phyloP scores from a whole-genome alignment of 2,888 invertebrate species.

The Meteorus colon region DNA sequence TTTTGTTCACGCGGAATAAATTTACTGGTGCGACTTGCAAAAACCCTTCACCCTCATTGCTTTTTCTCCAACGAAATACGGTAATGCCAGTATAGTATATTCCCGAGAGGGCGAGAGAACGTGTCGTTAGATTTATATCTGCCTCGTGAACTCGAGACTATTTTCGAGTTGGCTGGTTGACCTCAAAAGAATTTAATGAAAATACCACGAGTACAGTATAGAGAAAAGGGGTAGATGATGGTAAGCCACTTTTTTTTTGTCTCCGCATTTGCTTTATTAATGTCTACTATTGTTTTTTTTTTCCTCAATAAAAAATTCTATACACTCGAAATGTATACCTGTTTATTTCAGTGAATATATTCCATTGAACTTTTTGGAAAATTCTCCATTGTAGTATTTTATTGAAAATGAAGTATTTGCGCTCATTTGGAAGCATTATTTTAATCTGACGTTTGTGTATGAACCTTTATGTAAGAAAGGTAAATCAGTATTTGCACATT shows the following conservation, averaged over 20 bases:
- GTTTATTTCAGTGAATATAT: too few species aligned
- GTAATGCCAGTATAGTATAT: slow-evolving; percentile 29
- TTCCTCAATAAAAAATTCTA: too few species aligned
- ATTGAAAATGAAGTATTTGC: too few species aligned
- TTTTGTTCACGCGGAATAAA: slow-evolving; percentile 54
- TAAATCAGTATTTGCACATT: too few species aligned
- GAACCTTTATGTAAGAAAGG: too few species aligned
- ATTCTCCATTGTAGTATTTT: too few species aligned
- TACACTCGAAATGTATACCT: too few species aligned
- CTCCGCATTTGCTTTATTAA: slow-evolving; percentile 30
- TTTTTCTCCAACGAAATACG: slow-evolving; percentile 46
- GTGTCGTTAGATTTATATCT: slow-evolving; percentile 66
- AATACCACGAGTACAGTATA: slow-evolving; percentile 57
- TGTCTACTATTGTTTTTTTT: not conserved
- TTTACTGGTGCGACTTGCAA: slow-evolving; percentile 45
- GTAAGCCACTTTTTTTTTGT: slow-evolving; percentile 42
- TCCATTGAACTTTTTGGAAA: too few species aligned
- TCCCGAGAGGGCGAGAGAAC: slow-evolving; percentile 49
- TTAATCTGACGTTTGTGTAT: too few species aligned
- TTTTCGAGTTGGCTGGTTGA: slow-evolving; percentile 56
- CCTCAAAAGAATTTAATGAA: slow-evolving; percentile 69
- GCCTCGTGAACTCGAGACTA: slow-evolving; percentile 61
- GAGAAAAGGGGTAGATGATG: slow-evolving; percentile 39
- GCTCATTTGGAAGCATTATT: too few species aligned
- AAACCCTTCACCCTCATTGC: slow-evolving; percentile 28